Percentiles rank a stretch among this genome's conserved stretches.
Conservation (phyloP, 2,797 vertebrate genomes). For the Philypnodon macrostomus region DNA sequence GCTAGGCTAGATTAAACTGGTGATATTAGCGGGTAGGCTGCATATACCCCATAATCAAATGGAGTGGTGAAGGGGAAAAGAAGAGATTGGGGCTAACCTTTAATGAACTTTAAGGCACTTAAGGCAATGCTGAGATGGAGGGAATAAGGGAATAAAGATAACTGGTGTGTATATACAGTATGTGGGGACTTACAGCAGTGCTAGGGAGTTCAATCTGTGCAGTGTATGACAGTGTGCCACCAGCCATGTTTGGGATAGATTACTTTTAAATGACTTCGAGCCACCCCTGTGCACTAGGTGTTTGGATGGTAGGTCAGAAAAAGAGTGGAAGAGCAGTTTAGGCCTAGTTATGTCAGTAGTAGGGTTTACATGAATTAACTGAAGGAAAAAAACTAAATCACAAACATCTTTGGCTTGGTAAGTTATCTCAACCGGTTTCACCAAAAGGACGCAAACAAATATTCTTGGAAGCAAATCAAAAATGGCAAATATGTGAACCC, state of each 20-base stretch:
- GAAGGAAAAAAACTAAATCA: too few species aligned
- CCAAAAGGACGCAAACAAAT: too few species aligned
- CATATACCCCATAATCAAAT: constrained; percentile 17
- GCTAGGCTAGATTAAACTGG: constrained; percentile 19
- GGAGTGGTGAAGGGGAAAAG: constrained; percentile 11
- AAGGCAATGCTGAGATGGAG: constrained; percentile 14
- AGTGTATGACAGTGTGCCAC: constrained; percentile 4
- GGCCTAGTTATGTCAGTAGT: too few species aligned
- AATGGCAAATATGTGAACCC: too few species aligned
- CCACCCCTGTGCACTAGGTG: neutral
- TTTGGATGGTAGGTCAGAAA: neutral
- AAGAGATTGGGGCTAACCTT: constrained; percentile 9
- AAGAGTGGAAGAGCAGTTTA: neutral
- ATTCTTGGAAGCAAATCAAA: too few species aligned
- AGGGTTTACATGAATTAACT: too few species aligned
- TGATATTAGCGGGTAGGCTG: constrained; percentile 18
- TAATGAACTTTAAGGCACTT: constrained; percentile 19
- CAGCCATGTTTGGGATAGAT: neutral
- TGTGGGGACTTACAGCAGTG: neutral
- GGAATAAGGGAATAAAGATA: neutral
- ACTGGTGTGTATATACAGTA: neutral
- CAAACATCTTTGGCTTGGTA: too few species aligned
- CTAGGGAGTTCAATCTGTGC: constrained; percentile 12
- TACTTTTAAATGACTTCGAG: neutral
- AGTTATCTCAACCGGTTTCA: too few species aligned